Conservation (phyloP, 2,888 invertebrate genomes). For the Eucriotettix oculatus region DNA sequence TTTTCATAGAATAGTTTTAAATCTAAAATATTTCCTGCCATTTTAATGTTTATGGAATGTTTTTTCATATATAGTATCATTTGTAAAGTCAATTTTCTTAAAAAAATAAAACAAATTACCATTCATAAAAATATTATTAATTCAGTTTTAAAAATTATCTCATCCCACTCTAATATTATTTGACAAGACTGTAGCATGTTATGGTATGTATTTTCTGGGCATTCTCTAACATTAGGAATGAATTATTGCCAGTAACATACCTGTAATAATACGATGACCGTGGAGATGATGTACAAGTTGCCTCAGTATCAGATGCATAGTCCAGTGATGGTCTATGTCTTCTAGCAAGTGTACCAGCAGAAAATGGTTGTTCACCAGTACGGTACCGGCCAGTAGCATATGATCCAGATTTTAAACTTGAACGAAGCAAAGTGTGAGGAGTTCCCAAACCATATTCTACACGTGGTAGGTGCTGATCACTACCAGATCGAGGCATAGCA, state of each 20-base stretch:
- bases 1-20: too few species aligned
- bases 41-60: too few species aligned
- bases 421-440: slow-evolving; percentile 64
- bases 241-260: background rate
- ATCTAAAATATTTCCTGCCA: too few species aligned
- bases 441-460: slow-evolving; percentile 44
- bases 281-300: slow-evolving; percentile 51
- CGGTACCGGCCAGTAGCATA: background rate
- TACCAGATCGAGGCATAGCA: slow-evolving; percentile 65
- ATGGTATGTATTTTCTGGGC: background rate
- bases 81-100: too few species aligned
- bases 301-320: slow-evolving; percentile 91
- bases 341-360: slow-evolving; percentile 8
- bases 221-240: background rate
- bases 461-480: slow-evolving; percentile 77
- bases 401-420: slow-evolving; percentile 55
- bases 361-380: slow-evolving; percentile 2
- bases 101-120: too few species aligned
- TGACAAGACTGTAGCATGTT: background rate
- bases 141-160: too few species aligned
- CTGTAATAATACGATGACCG: slow-evolving; percentile 48
- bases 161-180: too few species aligned
- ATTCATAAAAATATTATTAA: too few species aligned
- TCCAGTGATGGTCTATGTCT: slow-evolving; percentile 63
- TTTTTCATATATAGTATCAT: too few species aligned